These are phyloP conservation scores for Pyralis farinalis DNA, from an alignment of 2,888 invertebrate genomes.

Conservation along the genomic window DNA sequence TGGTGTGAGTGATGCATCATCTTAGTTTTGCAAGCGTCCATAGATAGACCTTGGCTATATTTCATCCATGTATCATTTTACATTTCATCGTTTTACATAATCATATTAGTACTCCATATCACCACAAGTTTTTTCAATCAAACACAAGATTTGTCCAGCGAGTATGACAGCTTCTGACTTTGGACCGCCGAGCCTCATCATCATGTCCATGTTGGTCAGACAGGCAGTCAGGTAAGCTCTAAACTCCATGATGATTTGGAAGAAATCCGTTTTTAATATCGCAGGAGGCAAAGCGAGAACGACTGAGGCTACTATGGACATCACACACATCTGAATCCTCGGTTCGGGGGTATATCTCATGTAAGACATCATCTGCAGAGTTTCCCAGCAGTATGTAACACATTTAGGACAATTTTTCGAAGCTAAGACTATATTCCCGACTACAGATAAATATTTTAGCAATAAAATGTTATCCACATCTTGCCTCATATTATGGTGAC, in stretches of 20 bases:
- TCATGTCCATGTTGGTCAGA: constrained; percentile 71
- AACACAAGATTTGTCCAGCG: constrained; percentile 80
- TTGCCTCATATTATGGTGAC: constrained; percentile 75
- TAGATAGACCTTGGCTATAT: too few species aligned
- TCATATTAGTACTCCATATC: constrained; percentile 20
- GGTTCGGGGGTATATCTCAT: constrained; percentile 85
- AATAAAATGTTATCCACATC: constrained; percentile 85
- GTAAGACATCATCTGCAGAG: constrained; percentile 84
- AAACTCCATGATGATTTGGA: constrained; percentile 83
- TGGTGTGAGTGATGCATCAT: too few species aligned
- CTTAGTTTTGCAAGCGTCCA: too few species aligned
- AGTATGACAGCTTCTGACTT: constrained; percentile 83
- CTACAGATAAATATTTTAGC: constrained; percentile 85
- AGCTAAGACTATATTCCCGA: constrained; percentile 84
- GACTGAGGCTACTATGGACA: constrained; percentile 85
- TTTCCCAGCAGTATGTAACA: constrained; percentile 84
- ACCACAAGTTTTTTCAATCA: constrained; percentile 74
- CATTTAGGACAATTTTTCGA: constrained; percentile 85
- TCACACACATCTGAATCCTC: constrained; percentile 83
- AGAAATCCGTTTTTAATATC: constrained; percentile 81
- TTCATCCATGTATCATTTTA: too few species aligned
- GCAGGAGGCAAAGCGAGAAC: constrained; percentile 82
- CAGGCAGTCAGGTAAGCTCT: constrained; percentile 84
- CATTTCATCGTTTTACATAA: too few species aligned
- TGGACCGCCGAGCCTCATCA: constrained; percentile 76